Evolutionary conservation across 1,140 invertebrate genomes (phyloP).

Genomic region (Caenorhabditis remanei): DNA sequence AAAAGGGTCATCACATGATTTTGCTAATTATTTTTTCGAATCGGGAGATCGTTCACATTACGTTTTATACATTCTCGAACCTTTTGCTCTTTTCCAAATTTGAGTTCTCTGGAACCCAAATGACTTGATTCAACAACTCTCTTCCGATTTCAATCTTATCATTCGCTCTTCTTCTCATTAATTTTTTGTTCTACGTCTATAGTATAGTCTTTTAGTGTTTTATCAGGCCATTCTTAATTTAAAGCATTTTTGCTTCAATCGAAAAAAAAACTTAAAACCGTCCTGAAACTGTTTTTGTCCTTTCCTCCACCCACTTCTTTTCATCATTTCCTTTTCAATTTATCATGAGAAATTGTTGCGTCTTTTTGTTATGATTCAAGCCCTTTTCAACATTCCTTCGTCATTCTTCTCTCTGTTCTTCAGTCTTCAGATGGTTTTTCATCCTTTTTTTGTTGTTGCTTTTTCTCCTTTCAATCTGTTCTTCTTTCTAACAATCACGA

Average conservation of each 20-base stretch:
- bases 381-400: constrained; percentile 23
- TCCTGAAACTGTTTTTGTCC: not conserved
- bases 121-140: too few species aligned
- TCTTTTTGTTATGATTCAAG: not conserved
- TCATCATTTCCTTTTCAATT: not conserved
- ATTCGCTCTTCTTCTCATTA: not conserved
- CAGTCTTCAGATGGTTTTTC: not conserved
- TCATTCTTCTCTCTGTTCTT: constrained; percentile 7
- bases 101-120: too few species aligned
- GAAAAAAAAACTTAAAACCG: too few species aligned
- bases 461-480: not conserved
- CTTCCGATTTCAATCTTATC: not conserved
- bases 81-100: too few species aligned
- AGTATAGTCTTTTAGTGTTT: not conserved
- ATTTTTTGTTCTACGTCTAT: not conserved
- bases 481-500: too few species aligned
- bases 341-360: constrained; percentile 12
- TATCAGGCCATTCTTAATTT: not conserved
- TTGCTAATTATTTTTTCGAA: not conserved
- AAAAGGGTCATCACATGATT: not conserved
- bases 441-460: constrained; percentile 5
- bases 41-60: too few species aligned
- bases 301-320: not conserved
- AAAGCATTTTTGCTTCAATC: too few species aligned
- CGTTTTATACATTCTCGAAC: too few species aligned